Base-by-base conservation (phyloP, 2,888 invertebrate species). In the Calephelis perditalis region DNA sequence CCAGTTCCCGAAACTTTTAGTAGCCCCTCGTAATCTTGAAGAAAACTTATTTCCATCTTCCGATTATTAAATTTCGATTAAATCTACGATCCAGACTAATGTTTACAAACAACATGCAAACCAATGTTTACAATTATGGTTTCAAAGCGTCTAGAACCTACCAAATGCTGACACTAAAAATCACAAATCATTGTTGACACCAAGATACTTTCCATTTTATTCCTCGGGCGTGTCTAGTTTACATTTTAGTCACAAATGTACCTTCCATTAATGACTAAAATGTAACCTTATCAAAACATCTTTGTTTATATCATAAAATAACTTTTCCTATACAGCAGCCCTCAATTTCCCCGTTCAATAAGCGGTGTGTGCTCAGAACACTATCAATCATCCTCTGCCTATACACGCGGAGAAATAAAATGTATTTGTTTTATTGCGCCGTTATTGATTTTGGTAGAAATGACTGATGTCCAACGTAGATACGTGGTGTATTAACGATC, bases 371-470 rank as follows among this genome's bases (percentile, higher is more conserved):
- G 77, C 77, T 82, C 82, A 81, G 79, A 82, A 78, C 82, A 84
- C 84, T 85, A 89, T 89, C 87, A 87, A 88, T 89, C 87, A 89
- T 86, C 72, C 76, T 74, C 73, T 73, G 76, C 77, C 75, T 79
- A 79, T 80, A 81, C 77, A 79, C 76, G 78, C 77, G 78, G 77
- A 77, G 79, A 82, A 84, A 84, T 83, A 82, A 82, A 84, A 83
- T 76, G 77, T 83, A 78, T 84, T 84, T 82, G 78, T 83, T 82
- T 82, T 81, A 81, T 80, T 79, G 75, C 75, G 75, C 76, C 76
- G 74, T 71, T 85, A 86, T 89, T 85, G 86, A 85, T 88, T 87
- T 85, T 82, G 73, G 73, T 74, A 71, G 68, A 74, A 78, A 79
- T 81, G 72, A 79, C 74, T 70, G 72, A 73, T 77, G 74, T 72